Evolutionary conservation across 1,140 invertebrate species (phyloP), one percentile per base, ranked within the genome.

Genomic region (Vollenhovia emeryi): DNA sequence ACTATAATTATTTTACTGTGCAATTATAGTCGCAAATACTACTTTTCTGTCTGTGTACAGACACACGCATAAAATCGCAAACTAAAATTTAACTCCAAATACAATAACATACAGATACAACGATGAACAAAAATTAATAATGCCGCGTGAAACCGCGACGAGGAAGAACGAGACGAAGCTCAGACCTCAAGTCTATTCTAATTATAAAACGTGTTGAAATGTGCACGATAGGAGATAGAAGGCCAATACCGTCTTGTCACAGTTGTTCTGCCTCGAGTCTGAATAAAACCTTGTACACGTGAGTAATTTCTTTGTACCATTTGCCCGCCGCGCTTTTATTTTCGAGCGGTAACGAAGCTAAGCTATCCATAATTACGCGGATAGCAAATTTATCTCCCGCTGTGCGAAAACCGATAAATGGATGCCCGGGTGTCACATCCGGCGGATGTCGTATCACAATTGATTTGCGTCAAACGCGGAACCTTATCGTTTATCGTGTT

Each of bases 401-500:
- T 50, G 15, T 66, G n/a, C 36, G 11, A 68, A 36, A 36, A 0
- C 5, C 7, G 24, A 48, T 48, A 27, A 66, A 76, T 11, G 18
- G 50, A n/a, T n/a, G n/a, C 3, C 13, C n/a, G 0, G 1, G 0
- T 30, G n/a, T 30, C 24, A 75, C 13, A 62, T 64, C 27, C 24
- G 9, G 1, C 1, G 7, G 40, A 5, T 27, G 24, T 11, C 18
- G 50, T 66, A 76, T 60, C 36, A 52, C 2, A 75, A 75, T 43
- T 33, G 40, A 76, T 64, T 75, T 60, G 24, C 27, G 11, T 62
- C 73, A 8, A 75, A 57, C 4, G 4, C 13, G 4, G 3, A 30
- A 40, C 48, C n/a, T 75, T 73, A 73, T 73, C 45, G 69, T 36
- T 78, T 64, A 66, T 21, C 27, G 3, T 43, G 21, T 36, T 6